Evolutionary conservation across 2,888 invertebrate genomes (phyloP), one percentile per base, ranked within the genome.

Genomic region (Lagria hirta): DNA sequence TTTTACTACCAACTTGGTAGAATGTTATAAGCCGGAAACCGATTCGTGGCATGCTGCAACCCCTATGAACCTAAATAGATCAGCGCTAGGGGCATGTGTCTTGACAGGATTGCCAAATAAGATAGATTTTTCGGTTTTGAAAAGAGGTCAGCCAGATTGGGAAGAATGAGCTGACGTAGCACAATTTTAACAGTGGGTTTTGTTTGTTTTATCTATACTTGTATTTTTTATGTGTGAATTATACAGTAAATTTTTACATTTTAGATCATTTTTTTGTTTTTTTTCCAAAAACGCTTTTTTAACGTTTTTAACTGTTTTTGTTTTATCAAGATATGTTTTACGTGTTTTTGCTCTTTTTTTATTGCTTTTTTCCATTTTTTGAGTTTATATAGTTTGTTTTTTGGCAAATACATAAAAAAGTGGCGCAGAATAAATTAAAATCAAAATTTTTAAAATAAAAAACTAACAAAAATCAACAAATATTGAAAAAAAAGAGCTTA

Each of bases 11-110:
- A 78, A 83, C 12, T 80, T 78, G 62, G 89, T 89, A 49, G 91
- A 91, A 67, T 86, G 83, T 63, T 90, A 84, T 68, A 86, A 89
- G 60, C 51, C 62, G 13, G 68, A 68, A 34, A 63, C 66, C 3
- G 77, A 81, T 57, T 76, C 78, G 62, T 85, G 84, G 85, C 77
- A 74, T 69, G 78, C 78, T 55, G 84, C 84, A 0, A 79, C 85
- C 0, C 82, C 84, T 5, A 88, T 91, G 88, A 88, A 87, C 66
- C 71, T 89, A 20, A 87, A 87, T 66, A 76, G 90, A 10, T 88
- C 88, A 38, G 90, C 89, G 1, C 72, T 90, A 15, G 83, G 85
- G 59, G 88, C 88, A 1, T 88, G 88, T 68, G 86, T 88, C 1
- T 73, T 90, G 23, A 72, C 79, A n/a, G 86, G 84, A 2, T 74